Percentiles rank a stretch among this genome's conserved stretches.
Conservation (phyloP, 2,113 vertebrate species). For the Nothoprocta pentlandii region DNA sequence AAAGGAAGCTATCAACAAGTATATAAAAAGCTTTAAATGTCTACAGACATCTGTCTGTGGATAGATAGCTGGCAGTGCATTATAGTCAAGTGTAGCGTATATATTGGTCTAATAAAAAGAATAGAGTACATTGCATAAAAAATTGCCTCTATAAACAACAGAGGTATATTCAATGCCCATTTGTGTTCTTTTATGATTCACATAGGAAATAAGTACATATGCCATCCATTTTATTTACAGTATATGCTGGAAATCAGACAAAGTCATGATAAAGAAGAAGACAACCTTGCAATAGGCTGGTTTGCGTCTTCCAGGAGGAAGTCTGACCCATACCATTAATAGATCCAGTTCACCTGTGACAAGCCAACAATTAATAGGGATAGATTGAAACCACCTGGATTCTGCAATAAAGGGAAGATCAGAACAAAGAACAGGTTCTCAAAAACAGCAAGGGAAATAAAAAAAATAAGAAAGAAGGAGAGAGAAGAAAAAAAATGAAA, state of each 20-base stretch:
- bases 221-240: neutral
- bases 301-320: neutral
- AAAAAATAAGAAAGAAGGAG: too few relatives aligned
- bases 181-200: neutral
- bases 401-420: neutral
- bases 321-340: neutral
- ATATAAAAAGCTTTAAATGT: neutral
- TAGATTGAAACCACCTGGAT: neutral
- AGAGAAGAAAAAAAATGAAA: neutral
- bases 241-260: neutral
- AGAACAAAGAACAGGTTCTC: neutral
- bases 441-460: neutral
- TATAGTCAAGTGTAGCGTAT: neutral
- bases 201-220: neutral
- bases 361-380: neutral
- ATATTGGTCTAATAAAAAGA: neutral
- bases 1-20: neutral
- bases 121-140: neutral
- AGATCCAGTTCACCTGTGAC: neutral
- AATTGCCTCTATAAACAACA: neutral
- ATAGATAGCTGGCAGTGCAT: neutral
- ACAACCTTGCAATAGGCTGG: neutral
- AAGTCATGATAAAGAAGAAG: neutral
- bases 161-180: neutral
- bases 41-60: neutral